Percentiles rank a stretch among this genome's conserved stretches.
phyloP scores from a whole-genome alignment of 2,888 invertebrate species.

The Brassicogethes aeneus region DNA sequence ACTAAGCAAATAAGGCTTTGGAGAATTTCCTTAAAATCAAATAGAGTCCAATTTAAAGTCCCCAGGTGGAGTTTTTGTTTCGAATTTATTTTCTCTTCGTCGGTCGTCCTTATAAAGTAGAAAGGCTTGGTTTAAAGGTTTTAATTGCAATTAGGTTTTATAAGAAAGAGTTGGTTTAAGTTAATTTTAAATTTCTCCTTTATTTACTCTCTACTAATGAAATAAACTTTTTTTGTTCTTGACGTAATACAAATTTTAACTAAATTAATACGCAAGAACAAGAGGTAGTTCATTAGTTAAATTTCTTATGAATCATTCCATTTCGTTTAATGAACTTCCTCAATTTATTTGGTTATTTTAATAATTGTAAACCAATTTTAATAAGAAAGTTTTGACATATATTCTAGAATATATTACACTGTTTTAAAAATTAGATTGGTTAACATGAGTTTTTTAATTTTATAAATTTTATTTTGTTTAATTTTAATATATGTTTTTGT shows the following conservation, averaged over 20 bases:
- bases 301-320: not conserved
- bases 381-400: too few relatives aligned
- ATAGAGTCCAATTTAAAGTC: constrained; percentile 4
- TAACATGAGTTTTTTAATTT: too few relatives aligned
- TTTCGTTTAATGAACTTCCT: not conserved
- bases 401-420: too few relatives aligned
- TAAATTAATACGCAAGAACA: constrained; percentile 2
- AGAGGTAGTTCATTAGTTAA: not conserved
- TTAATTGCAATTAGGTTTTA: constrained; percentile 21
- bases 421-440: too few relatives aligned
- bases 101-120: constrained; percentile 15
- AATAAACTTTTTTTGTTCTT: constrained; percentile 4
- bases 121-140: constrained; percentile 18
- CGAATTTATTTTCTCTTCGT: constrained; percentile 14
- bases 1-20: constrained; percentile 2
- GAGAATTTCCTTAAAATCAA: constrained; percentile 5
- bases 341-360: too few relatives aligned
- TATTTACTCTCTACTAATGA: constrained; percentile 9
- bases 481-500: too few relatives aligned
- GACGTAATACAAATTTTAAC: not conserved
- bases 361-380: too few relatives aligned
- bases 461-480: too few relatives aligned
- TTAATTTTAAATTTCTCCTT: constrained; percentile 16
- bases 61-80: constrained; percentile 15
- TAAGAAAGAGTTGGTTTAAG: constrained; percentile 16